Conservation (phyloP, 1,140 invertebrate genomes). For the Nasonia vitripennis region DNA sequence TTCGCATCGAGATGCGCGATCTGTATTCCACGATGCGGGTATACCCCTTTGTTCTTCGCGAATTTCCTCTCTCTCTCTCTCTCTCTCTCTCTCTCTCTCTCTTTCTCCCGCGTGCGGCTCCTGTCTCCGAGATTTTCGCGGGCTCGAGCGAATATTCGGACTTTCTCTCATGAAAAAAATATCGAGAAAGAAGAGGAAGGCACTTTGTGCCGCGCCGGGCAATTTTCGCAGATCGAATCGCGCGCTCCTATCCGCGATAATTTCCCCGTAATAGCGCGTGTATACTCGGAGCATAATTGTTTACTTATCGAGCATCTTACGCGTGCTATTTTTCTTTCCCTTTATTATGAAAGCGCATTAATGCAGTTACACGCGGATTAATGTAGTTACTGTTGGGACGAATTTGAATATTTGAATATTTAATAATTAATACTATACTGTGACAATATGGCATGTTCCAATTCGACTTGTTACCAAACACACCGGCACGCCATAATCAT, state of each 20-base stretch:
- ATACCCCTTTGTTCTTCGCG: background rate
- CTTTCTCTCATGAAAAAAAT: constrained; percentile 41
- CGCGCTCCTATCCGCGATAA: background rate
- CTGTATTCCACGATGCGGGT: constrained; percentile 58
- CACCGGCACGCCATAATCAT: background rate
- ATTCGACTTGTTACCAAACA: background rate
- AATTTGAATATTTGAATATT: too few relatives aligned
- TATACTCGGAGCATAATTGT: background rate
- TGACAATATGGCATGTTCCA: too few relatives aligned
- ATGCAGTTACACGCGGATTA: too few relatives aligned
- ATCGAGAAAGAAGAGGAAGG: background rate
- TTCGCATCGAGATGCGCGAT: background rate
- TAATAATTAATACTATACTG: too few relatives aligned
- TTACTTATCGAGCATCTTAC: background rate
- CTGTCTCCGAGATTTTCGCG: background rate
- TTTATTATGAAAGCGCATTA: too few relatives aligned
- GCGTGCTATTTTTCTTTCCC: background rate
- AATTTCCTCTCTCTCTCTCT: background rate
- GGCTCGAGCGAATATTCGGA: background rate
- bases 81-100: background rate
- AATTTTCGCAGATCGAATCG: constrained; percentile 35
- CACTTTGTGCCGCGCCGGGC: background rate
- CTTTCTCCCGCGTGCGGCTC: background rate
- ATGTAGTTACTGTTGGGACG: too few relatives aligned
- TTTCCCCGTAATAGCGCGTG: background rate